Evolutionary conservation across 1,140 invertebrate genomes (phyloP).

Genomic region (Drosophila serrata): DNA sequence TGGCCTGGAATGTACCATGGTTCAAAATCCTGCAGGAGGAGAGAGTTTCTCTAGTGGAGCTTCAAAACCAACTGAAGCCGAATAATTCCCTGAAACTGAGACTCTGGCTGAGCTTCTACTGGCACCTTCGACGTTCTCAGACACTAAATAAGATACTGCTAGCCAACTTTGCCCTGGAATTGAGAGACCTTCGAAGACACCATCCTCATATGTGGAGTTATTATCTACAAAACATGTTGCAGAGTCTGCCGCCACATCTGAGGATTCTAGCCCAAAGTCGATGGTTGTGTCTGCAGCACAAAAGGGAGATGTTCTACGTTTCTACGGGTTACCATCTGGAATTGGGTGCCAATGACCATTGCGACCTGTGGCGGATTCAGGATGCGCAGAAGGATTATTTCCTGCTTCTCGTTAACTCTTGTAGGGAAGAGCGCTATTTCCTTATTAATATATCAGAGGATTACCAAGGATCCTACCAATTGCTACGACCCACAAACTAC

Average conservation of each 20-base stretch:
- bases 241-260: conserved; percentile 45
- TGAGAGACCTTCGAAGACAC: conserved; percentile 8
- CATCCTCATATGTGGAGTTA: neutral
- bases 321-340: conserved; percentile 16
- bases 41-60: neutral
- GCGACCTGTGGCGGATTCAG: conserved; percentile 51
- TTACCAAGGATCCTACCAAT: neutral
- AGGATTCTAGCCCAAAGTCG: conserved; percentile 24
- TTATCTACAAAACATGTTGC: conserved; percentile 60
- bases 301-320: conserved; percentile 35
- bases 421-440: conserved; percentile 30
- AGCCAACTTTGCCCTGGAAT: conserved; percentile 42
- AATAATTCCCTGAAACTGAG: conserved; percentile 32
- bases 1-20: conserved; percentile 58
- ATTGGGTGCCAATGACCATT: conserved; percentile 55
- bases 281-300: conserved; percentile 54
- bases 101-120: conserved; percentile 62
- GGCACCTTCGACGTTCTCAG: conserved; percentile 16
- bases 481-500: conserved; percentile 16
- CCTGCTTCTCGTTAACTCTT: conserved; percentile 47
- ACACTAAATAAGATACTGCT: conserved; percentile 9
- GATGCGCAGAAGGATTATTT: neutral
- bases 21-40: neutral
- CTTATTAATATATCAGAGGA: conserved; percentile 31
- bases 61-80: conserved; percentile 40